phyloP scores from a whole-genome alignment of 2,797 vertebrate genomes.

The Neostethus bicornis region DNA sequence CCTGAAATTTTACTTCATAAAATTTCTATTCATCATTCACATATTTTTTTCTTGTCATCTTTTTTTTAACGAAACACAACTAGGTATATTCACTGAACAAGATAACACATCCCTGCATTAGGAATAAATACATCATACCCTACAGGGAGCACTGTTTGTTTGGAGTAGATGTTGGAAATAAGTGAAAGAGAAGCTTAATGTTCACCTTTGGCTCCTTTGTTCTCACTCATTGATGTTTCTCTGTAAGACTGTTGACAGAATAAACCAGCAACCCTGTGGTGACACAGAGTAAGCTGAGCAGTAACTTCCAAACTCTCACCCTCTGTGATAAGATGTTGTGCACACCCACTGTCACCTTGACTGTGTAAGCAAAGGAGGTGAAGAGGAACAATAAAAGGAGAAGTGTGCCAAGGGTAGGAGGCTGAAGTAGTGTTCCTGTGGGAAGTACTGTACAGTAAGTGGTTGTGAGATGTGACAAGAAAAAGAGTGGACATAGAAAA shows the following conservation, averaged over 20 bases:
- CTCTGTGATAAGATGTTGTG: constrained; percentile 30
- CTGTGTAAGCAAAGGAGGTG: constrained; percentile 33
- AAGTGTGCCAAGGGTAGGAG: constrained; percentile 15
- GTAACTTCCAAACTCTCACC: constrained; percentile 10
- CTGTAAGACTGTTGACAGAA: constrained; percentile 23
- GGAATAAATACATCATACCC: too few species aligned
- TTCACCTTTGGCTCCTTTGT: constrained; percentile 26
- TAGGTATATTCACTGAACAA: too few species aligned
- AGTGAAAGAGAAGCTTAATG: constrained; percentile 13
- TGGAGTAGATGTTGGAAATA: constrained; percentile 4
- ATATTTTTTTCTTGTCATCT: too few species aligned
- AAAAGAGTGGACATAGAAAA: constrained; percentile 10
- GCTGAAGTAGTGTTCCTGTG: constrained; percentile 6
- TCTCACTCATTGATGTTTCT: constrained; percentile 26
- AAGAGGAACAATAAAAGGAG: constrained; percentile 18
- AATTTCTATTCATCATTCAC: too few species aligned
- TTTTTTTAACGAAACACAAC: too few species aligned
- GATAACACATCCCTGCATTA: too few species aligned
- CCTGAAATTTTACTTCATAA: too few species aligned
- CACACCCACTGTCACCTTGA: constrained; percentile 65
- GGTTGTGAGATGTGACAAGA: constrained; percentile 29
- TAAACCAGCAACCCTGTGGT: constrained; percentile 39
- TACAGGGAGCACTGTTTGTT: constrained; percentile 14
- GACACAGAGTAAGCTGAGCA: constrained; percentile 28
- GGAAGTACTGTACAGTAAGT: constrained; percentile 43